phyloP scores from a whole-genome alignment of 2,113 vertebrate genomes.

The Ophiodon elongatus region DNA sequence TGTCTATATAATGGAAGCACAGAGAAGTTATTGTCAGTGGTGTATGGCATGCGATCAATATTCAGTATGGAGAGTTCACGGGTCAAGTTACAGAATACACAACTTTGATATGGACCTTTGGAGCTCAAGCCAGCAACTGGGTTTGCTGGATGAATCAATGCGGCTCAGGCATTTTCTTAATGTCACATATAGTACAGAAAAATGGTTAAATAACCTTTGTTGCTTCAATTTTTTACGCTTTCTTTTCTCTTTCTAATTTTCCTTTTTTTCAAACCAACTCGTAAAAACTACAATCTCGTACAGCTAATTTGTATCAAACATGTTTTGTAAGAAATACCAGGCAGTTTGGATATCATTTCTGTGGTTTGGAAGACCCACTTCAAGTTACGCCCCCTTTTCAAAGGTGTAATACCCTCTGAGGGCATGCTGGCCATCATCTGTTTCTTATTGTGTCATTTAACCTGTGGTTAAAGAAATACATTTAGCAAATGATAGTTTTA shows the following conservation, averaged over 20 bases:
- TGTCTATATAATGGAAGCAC: constrained; percentile 7
- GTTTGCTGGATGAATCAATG: not conserved
- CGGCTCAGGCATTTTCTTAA: constrained; percentile 43
- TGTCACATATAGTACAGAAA: constrained; percentile 41
- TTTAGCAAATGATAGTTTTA: not conserved
- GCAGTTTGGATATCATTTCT: not conserved
- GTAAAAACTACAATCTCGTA: not conserved
- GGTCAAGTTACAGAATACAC: constrained; percentile 30
- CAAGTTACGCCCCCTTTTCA: too few species aligned
- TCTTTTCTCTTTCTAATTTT: not conserved
- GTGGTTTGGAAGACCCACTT: not conserved
- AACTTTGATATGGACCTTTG: constrained; percentile 33
- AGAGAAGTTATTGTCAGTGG: constrained; percentile 36
- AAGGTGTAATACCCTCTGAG: too few species aligned
- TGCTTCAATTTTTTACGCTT: not conserved
- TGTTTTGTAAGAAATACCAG: too few species aligned
- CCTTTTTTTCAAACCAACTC: not conserved
- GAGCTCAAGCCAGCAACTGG: constrained; percentile 10
- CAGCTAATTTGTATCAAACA: not conserved
- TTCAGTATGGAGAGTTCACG: constrained; percentile 42
- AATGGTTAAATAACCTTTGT: constrained; percentile 2
- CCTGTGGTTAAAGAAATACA: not conserved
- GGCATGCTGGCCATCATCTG: too few species aligned
- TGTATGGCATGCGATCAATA: constrained; percentile 51
- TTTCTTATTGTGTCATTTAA: too few species aligned